Evolutionary conservation across 2,888 invertebrate genomes (phyloP), one percentile per base, ranked within the genome.

Genomic region (Hypomecis atomaria): DNA sequence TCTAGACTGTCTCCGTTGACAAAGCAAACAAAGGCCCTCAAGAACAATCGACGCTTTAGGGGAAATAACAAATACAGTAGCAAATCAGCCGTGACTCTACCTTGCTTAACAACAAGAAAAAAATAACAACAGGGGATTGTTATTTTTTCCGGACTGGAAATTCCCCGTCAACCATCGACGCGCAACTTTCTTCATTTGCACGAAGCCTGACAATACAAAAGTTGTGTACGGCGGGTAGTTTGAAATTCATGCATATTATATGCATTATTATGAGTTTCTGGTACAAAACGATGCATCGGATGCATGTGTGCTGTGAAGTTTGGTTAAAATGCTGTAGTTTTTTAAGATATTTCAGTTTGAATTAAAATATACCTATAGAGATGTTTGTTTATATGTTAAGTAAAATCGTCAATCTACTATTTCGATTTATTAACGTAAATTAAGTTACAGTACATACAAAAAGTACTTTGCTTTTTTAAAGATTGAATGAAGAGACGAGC

Each of bases 71-170:
- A 83, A 82, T 76, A 76, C 75, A 79, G 74, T 73, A 81, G 80
- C 87, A 83, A 87, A 87, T 87, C 86, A 86, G 78, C 76, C 83
- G 82, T 79, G 77, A 75, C 75, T 73, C 66, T 77, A 73, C 77
- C 75, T 77, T 74, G 78, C 71, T 76, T 76, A 64, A 66, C 66
- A 65, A 54, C 52, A 82, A 82, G 73, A 76, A 84, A 77, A 79
- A 43, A 78, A 77, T 68, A 62, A 70, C 69, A 71, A 70, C 70
- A 71, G 74, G 38, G 55, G 38, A 56, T 40, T 56, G 56, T 56
- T 56, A 40, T 38, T 33, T 80, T 78, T 77, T 73, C 73, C 74
- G 66, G 62, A 72, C 69, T 72, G 72, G 69, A 82, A 80, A 81
- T 78, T 77, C 77, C 77, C 77, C 76, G 71, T 59, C 77, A 77